These are phyloP conservation scores for Alviniconcha strummeri DNA, from an alignment of 2,888 invertebrate genomes.

Conservation along the genomic window DNA sequence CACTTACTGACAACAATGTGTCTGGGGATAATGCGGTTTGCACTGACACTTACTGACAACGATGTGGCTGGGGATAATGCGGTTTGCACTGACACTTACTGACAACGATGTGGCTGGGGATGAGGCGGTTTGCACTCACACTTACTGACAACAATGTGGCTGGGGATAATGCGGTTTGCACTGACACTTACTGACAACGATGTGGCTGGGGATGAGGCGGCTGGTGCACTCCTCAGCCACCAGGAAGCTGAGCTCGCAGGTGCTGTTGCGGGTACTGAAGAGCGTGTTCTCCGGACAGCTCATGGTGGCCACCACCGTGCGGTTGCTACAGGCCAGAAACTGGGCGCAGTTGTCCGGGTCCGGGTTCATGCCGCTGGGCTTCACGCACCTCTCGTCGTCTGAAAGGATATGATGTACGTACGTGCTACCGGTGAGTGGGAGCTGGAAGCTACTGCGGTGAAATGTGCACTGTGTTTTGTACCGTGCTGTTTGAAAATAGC, in stretches of 20 bases:
- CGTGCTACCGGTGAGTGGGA: no score
- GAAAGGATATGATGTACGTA: background rate
- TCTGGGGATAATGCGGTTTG: no score
- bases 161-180: background rate
- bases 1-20: no score
- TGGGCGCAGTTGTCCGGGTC: constrained; percentile 56
- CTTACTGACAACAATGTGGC: no score
- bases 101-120: no score
- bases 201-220: constrained; percentile 48
- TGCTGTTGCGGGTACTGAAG: constrained; percentile 49
- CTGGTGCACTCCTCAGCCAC: constrained; percentile 49
- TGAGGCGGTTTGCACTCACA: background rate
- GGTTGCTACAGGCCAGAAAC: constrained; percentile 53
- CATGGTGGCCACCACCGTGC: constrained; percentile 54
- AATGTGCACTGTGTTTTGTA: no score
- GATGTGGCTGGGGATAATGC: no score
- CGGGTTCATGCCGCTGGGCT: constrained; percentile 50
- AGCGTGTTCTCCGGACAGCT: constrained; percentile 53
- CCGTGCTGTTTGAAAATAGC: no score
- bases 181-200: constrained; percentile 49
- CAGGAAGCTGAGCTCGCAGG: constrained; percentile 51
- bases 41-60: no score
- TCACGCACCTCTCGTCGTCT: constrained; percentile 51
- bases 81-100: no score
- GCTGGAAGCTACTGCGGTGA: no score